Evolutionary conservation across 2,113 vertebrate species (phyloP).

Genomic region (Lepidothrix coronata): DNA sequence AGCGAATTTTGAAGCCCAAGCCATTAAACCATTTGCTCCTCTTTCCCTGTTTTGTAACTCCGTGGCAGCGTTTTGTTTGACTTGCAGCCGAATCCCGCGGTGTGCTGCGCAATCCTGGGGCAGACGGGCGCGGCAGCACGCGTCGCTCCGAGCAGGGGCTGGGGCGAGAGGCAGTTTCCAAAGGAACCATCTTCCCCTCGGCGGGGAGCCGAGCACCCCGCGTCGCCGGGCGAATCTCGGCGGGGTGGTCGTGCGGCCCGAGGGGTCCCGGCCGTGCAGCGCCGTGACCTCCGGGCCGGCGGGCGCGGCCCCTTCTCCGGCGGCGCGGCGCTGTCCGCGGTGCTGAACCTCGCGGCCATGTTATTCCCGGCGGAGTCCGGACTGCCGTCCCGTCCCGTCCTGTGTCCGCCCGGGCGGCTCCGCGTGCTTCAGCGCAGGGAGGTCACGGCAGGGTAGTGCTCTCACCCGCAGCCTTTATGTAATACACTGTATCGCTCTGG

Average conservation of each 20-base stretch:
- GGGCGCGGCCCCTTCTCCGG: background rate
- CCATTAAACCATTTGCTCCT: background rate
- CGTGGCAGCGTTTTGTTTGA: background rate
- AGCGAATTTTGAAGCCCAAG: background rate
- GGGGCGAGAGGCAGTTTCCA: background rate
- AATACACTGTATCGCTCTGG: background rate
- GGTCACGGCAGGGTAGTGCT: background rate
- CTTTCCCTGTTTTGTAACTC: background rate
- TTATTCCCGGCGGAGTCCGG: slow-evolving; percentile 39
- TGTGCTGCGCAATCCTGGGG: background rate
- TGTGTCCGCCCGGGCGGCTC: background rate
- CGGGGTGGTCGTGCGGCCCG: background rate
- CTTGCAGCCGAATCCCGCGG: background rate
- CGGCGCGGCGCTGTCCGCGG: slow-evolving; percentile 76
- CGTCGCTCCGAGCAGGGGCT: background rate
- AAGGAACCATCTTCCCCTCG: background rate
- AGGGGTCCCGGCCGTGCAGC: background rate
- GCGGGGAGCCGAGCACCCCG: background rate
- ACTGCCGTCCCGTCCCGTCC: background rate
- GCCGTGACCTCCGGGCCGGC: background rate
- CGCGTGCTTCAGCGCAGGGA: background rate
- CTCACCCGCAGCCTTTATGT: background rate
- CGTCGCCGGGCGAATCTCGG: background rate
- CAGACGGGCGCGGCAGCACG: background rate
- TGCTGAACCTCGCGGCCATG: slow-evolving; percentile 79